Conservation (phyloP, 2,113 vertebrate species). For the Spizaetus ornatus region DNA sequence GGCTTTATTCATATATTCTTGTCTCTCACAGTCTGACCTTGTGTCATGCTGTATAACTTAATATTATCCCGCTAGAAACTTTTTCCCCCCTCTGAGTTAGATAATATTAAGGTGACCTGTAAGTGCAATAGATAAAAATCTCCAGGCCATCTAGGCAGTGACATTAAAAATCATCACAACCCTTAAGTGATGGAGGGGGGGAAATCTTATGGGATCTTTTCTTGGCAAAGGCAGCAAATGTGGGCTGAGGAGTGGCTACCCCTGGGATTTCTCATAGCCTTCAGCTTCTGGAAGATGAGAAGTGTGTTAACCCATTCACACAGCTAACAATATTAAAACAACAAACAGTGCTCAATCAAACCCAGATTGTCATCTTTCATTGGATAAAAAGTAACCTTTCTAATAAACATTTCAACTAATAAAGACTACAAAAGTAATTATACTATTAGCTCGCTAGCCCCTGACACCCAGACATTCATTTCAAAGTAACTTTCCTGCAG, state of each 20-base stretch:
- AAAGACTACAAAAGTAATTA: slow-evolving; percentile 48
- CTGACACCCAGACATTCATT: slow-evolving; percentile 24
- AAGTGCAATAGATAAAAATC: slow-evolving; percentile 72
- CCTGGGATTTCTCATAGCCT: slow-evolving; percentile 29
- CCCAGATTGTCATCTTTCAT: slow-evolving; percentile 50
- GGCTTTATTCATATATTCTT: slow-evolving; percentile 73
- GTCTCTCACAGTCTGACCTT: slow-evolving; percentile 69
- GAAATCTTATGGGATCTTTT: slow-evolving; percentile 57
- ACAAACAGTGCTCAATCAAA: slow-evolving; percentile 60
- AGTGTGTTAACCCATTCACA: slow-evolving; percentile 45
- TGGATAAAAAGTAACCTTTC: slow-evolving; percentile 49
- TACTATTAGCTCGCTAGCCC: neutral
- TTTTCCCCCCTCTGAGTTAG: slow-evolving; percentile 54
- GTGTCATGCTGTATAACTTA: slow-evolving; percentile 71
- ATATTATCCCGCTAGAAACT: slow-evolving; percentile 69
- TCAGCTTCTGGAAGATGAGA: slow-evolving; percentile 32
- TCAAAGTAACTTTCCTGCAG: slow-evolving; percentile 34
- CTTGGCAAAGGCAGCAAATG: slow-evolving; percentile 56
- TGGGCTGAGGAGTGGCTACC: slow-evolving; percentile 14
- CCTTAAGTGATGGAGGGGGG: slow-evolving; percentile 52
- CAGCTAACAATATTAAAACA: slow-evolving; percentile 70
- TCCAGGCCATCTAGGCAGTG: slow-evolving; percentile 69
- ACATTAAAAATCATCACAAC: slow-evolving; percentile 73
- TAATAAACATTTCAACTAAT: slow-evolving; percentile 43
- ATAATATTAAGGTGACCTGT: slow-evolving; percentile 73